phyloP scores from a whole-genome alignment of 2,113 vertebrate genomes.

The Microtus ochrogaster region DNA sequence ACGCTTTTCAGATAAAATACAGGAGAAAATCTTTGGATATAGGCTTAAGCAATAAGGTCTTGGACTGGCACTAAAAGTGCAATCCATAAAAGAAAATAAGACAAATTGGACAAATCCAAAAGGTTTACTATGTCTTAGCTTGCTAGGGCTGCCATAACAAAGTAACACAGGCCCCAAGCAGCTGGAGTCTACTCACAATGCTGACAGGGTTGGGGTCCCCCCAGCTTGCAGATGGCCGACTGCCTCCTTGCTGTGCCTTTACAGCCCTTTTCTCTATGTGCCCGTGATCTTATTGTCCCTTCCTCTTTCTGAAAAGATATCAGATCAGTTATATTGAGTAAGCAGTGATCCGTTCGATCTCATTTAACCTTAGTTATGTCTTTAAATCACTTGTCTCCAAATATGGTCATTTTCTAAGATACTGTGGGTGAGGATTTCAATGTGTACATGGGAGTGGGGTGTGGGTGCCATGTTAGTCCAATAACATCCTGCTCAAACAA shows the following conservation, averaged over 20 bases:
- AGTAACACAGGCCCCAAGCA: background rate
- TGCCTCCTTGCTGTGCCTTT: background rate
- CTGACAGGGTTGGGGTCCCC: background rate
- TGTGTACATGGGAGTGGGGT: background rate
- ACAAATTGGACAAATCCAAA: conserved; percentile 15
- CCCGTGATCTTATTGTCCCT: background rate
- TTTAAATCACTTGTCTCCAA: conserved; percentile 27
- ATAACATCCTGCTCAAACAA: background rate
- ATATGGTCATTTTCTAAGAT: background rate
- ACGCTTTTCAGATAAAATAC: background rate
- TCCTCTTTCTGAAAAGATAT: background rate
- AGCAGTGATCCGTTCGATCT: background rate
- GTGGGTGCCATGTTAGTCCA: background rate
- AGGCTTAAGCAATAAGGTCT: background rate
- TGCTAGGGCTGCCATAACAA: background rate
- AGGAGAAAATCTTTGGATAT: background rate
- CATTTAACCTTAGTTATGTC: background rate
- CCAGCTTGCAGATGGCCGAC: background rate
- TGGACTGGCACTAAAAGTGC: background rate
- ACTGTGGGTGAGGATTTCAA: background rate
- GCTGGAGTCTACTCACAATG: background rate
- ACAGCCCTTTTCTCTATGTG: background rate
- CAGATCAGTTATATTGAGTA: background rate
- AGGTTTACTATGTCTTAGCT: background rate
- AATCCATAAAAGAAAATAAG: background rate